Conservation (phyloP, 2,797 vertebrate species). For the Kryptolebias ocellatus region DNA sequence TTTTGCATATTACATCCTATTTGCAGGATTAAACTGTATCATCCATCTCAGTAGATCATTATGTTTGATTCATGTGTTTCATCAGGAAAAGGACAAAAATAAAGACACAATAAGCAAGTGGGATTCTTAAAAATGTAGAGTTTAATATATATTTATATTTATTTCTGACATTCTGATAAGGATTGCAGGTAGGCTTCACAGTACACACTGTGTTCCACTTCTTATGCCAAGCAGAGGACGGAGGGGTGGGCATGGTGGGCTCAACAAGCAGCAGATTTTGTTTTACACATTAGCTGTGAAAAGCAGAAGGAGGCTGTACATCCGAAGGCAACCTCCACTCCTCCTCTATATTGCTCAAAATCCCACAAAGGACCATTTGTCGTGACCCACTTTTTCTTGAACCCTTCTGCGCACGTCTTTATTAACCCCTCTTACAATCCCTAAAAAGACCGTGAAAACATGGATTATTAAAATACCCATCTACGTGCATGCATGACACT, state of each 20-base stretch:
- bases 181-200: conserved; percentile 85
- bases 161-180: conserved; percentile 88
- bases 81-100: conserved; percentile 24
- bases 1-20: no score
- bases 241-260: conserved; percentile 64
- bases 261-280: conserved; percentile 74
- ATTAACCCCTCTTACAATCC: conserved; percentile 56
- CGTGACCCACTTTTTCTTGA: conserved; percentile 61
- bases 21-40: no score
- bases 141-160: conserved; percentile 83
- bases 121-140: conserved; percentile 85
- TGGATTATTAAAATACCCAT: conserved; percentile 75
- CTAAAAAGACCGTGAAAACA: conserved; percentile 74
- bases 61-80: no score
- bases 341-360: conserved; percentile 71
- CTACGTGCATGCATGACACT: conserved; percentile 73
- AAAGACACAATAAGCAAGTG: conserved; percentile 50
- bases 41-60: no score
- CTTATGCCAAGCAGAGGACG: conserved; percentile 84
- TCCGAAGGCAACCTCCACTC: conserved; percentile 77
- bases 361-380: conserved; percentile 51
- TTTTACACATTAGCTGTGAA: conserved; percentile 77
- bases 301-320: conserved; percentile 81
- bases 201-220: conserved; percentile 86
- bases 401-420: conserved; percentile 34